Percentiles rank a stretch among this genome's conserved stretches.
phyloP scores from a whole-genome alignment of 2,113 vertebrate species.

The Scytalopus superciliaris region DNA sequence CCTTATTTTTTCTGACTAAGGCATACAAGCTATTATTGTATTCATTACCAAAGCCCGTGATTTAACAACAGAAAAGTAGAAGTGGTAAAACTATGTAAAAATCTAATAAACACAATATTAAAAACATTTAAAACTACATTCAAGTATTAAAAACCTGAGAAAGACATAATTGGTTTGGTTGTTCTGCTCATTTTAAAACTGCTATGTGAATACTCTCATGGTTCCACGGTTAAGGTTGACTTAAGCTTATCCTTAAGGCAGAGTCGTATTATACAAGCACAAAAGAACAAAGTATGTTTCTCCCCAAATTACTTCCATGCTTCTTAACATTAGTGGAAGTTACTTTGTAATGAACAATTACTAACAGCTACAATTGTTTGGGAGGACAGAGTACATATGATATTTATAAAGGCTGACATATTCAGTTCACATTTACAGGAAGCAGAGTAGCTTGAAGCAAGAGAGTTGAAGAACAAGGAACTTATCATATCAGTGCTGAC shows the following conservation, averaged over 20 bases:
- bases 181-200: neutral
- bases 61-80: neutral
- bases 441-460: slow-evolving; percentile 29
- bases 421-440: slow-evolving; percentile 18
- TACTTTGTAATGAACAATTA: slow-evolving; percentile 50
- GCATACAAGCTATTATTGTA: neutral
- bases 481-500: neutral
- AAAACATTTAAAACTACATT: neutral
- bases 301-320: slow-evolving; percentile 54
- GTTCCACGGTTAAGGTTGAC: neutral
- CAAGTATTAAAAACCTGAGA: neutral
- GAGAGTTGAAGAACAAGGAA: neutral
- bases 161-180: neutral
- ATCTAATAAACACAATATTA: neutral
- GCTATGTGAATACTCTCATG: neutral
- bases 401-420: slow-evolving; percentile 28
- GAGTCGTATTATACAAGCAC: neutral
- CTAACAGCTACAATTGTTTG: slow-evolving; percentile 49
- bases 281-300: slow-evolving; percentile 29
- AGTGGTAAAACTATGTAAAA: neutral
- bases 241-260: slow-evolving; percentile 41
- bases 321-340: slow-evolving; percentile 42
- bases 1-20: neutral
- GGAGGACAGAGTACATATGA: neutral
- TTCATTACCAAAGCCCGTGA: neutral